phyloP scores from a whole-genome alignment of 2,113 vertebrate species.

The Lophochroa leadbeateri region DNA sequence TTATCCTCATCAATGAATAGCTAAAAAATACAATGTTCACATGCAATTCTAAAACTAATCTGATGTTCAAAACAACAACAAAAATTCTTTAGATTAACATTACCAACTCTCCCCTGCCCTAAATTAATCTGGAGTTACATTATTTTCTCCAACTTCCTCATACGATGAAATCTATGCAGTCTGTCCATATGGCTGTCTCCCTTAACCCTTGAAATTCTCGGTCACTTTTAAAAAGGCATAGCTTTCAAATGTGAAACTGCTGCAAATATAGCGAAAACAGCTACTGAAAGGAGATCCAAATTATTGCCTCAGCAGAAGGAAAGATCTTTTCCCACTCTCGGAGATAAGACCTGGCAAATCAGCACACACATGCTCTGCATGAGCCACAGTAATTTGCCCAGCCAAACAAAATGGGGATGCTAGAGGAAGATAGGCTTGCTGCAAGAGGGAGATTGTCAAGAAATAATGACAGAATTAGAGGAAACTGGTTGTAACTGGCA shows the following conservation, averaged over 20 bases:
- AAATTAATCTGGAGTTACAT: neutral
- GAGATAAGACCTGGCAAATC: constrained; percentile 36
- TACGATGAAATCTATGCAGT: neutral
- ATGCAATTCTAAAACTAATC: neutral
- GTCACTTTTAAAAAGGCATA: neutral
- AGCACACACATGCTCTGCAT: neutral
- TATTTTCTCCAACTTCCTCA: neutral
- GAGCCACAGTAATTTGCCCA: constrained; percentile 8
- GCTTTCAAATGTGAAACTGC: neutral
- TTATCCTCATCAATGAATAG: neutral
- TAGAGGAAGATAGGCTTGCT: constrained; percentile 28
- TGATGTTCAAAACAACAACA: neutral
- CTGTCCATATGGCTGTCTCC: neutral
- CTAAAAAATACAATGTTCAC: neutral
- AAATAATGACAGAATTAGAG: neutral
- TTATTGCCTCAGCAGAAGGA: constrained; percentile 16
- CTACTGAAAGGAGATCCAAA: constrained; percentile 3
- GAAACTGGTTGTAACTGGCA: neutral
- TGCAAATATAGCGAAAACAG: neutral
- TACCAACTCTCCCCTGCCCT: neutral
- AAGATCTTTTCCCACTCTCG: constrained; percentile 22
- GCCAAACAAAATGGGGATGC: constrained; percentile 41
- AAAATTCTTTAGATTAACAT: neutral
- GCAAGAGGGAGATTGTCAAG: constrained; percentile 9
- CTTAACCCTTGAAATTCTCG: neutral